Percentiles rank a stretch among this genome's conserved stretches.
These are phyloP conservation scores for Plodia interpunctella DNA, from an alignment of 1,140 invertebrate species.

Conservation along the genomic window DNA sequence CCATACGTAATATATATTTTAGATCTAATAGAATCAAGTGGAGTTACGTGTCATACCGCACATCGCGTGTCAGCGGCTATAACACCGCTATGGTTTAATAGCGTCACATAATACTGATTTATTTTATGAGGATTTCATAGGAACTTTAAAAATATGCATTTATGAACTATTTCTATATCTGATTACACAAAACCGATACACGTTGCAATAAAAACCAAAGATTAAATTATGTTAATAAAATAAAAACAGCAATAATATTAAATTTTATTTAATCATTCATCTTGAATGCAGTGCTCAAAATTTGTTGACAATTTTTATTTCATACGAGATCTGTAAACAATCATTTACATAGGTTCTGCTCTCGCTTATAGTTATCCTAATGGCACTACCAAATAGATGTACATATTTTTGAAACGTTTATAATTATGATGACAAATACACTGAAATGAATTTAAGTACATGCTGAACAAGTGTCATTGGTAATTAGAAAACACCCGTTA, in stretches of 20 bases:
- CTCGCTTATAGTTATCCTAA: slow-evolving; percentile 29
- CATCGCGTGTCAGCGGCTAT: too few species aligned
- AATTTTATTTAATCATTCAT: slow-evolving; percentile 59
- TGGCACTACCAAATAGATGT: slow-evolving; percentile 35
- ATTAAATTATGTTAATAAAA: slow-evolving; percentile 11
- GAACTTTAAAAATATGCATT: too few species aligned
- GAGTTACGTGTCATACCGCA: too few species aligned
- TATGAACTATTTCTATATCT: too few species aligned
- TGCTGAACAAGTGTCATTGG: slow-evolving; percentile 29
- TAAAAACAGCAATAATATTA: slow-evolving; percentile 39
- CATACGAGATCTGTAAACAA: slow-evolving; percentile 52
- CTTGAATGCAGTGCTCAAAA: slow-evolving; percentile 51
- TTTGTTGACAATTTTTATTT: slow-evolving; percentile 54
- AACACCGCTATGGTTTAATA: too few species aligned
- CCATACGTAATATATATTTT: too few species aligned
- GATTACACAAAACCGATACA: too few species aligned
- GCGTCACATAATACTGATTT: too few species aligned
- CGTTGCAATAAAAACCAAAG: too few species aligned
- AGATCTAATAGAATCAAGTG: too few species aligned
- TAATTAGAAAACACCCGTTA: neutral
- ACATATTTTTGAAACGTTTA: slow-evolving; percentile 10
- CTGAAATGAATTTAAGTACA: slow-evolving; percentile 40
- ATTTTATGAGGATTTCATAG: too few species aligned
- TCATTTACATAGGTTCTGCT: slow-evolving; percentile 42
- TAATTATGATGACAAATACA: slow-evolving; percentile 14